phyloP scores from a whole-genome alignment of 2,888 invertebrate species.

The Megaustenia siamemsis region DNA sequence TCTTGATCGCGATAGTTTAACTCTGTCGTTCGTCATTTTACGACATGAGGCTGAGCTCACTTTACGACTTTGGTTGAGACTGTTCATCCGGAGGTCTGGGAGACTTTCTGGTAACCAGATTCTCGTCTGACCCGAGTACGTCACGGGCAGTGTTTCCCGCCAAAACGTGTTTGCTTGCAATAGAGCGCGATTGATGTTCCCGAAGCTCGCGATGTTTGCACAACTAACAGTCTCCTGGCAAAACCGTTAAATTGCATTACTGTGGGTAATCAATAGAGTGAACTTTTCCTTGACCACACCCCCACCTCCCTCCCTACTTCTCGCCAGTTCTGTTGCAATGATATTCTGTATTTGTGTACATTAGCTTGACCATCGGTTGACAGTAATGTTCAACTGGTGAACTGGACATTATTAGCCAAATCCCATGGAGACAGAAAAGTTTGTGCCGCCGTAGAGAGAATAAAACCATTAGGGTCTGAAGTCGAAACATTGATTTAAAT shows the following conservation, averaged over 20 bases:
- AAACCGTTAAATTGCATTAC: conserved; percentile 31
- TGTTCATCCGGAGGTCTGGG: neutral
- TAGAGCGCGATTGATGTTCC: conserved; percentile 11
- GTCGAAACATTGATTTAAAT: no score
- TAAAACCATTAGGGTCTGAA: no score
- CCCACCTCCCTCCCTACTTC: neutral
- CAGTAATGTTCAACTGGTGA: no score
- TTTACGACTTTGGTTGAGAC: neutral
- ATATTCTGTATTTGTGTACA: no score
- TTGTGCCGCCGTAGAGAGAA: no score
- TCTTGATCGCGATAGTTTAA: no score
- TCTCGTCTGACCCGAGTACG: conserved; percentile 17
- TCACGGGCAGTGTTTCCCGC: neutral
- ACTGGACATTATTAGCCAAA: no score
- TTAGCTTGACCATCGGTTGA: no score
- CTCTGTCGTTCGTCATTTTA: neutral
- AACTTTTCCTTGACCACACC: neutral
- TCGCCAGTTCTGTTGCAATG: neutral
- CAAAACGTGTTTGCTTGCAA: neutral
- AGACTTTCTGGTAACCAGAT: neutral
- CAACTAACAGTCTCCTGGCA: neutral
- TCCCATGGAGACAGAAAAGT: no score
- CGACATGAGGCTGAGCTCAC: neutral
- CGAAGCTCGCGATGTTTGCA: conserved; percentile 16
- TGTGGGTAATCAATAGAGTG: conserved; percentile 21